Conservation (phyloP, 2,888 invertebrate species). For the Xestoiulus laeticollis region DNA sequence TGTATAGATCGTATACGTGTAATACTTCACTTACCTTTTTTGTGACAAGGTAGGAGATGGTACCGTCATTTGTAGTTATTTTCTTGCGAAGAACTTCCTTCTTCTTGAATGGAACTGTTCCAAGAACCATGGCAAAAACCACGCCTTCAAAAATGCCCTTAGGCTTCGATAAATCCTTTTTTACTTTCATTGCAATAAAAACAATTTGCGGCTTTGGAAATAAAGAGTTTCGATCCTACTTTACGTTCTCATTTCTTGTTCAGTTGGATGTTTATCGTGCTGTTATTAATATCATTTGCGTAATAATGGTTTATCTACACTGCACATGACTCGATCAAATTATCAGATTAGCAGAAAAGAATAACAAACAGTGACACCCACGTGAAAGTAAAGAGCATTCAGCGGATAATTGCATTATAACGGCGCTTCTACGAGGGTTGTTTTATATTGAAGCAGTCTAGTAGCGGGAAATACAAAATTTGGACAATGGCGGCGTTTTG, state of each 20-base stretch:
- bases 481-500: too few relatives aligned
- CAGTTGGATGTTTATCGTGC: background rate
- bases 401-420: too few relatives aligned
- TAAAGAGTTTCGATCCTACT: too few relatives aligned
- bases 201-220: too few relatives aligned
- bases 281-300: background rate
- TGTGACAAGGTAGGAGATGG: constrained; percentile 47
- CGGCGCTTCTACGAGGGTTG: too few relatives aligned
- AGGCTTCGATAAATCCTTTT: background rate
- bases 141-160: background rate
- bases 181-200: background rate
- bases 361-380: background rate
- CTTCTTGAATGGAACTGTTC: constrained; percentile 5
- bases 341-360: background rate
- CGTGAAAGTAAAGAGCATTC: too few relatives aligned
- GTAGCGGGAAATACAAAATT: too few relatives aligned
- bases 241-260: background rate
- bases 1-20: too few relatives aligned
- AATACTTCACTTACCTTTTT: constrained; percentile 50
- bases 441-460: too few relatives aligned
- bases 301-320: background rate
- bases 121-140: constrained; percentile 43
- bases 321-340: background rate
- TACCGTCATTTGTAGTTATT: constrained; percentile 48
- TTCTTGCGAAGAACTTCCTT: constrained; percentile 49